Percentiles rank a stretch among this genome's conserved stretches.
These are phyloP conservation scores for Nestor notabilis DNA, from an alignment of 2,113 vertebrate species.

Conservation along the genomic window DNA sequence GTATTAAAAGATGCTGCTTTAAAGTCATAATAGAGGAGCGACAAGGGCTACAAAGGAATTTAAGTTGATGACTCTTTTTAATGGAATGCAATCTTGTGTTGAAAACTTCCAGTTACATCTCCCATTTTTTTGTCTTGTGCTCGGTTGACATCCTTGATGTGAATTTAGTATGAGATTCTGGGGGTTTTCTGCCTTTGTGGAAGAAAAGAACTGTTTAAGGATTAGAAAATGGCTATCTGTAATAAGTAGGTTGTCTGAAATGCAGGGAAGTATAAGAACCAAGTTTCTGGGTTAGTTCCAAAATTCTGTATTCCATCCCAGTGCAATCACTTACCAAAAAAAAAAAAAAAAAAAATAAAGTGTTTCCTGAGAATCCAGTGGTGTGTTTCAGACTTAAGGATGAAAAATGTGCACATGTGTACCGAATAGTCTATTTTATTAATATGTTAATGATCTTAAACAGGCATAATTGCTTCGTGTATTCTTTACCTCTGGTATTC, in stretches of 20 bases:
- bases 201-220: background rate
- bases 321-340: background rate
- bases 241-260: background rate
- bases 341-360: background rate
- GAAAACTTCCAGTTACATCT: background rate
- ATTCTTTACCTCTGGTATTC: background rate
- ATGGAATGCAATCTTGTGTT: background rate
- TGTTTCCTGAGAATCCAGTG: background rate
- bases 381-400: background rate
- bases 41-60: background rate
- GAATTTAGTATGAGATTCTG: background rate
- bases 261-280: background rate
- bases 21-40: background rate
- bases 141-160: background rate
- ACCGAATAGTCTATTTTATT: background rate
- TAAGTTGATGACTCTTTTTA: background rate
- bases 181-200: background rate
- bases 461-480: background rate
- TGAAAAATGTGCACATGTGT: background rate
- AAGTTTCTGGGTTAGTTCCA: background rate
- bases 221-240: background rate
- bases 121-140: background rate
- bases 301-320: background rate
- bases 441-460: background rate
- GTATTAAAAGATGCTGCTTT: background rate